Percentiles rank a stretch among this genome's conserved stretches.
phyloP scores from a whole-genome alignment of 2,797 vertebrate genomes.

The Myotis vivesi region DNA sequence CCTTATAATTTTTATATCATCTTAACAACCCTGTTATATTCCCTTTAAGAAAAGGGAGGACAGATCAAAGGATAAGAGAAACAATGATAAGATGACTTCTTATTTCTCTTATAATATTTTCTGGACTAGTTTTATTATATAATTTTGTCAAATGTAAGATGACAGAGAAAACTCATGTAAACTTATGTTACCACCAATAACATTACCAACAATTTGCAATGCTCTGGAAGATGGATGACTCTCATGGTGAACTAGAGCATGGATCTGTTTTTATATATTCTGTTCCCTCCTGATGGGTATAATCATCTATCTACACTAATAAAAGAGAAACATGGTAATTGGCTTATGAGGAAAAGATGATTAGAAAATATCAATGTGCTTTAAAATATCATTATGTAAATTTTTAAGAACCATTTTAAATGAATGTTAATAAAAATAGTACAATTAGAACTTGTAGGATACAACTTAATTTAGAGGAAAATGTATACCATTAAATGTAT shows the following conservation, averaged over 20 bases:
- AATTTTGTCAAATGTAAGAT: conserved; percentile 49
- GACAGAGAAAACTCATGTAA: neutral
- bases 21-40: conserved; percentile 55
- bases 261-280: neutral
- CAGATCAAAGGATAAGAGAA: conserved; percentile 15
- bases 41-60: conserved; percentile 2
- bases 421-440: neutral
- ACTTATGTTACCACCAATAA: neutral
- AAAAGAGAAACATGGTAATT: no score
- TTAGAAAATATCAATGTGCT: neutral
- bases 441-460: neutral
- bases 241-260: neutral
- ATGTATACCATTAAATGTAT: neutral
- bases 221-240: neutral
- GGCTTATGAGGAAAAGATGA: neutral
- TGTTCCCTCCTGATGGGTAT: neutral
- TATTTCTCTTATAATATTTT: conserved; percentile 38
- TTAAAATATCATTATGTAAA: neutral
- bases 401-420: neutral
- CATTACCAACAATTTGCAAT: neutral
- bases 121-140: neutral
- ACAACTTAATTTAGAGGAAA: neutral
- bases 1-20: conserved; percentile 23
- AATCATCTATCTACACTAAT: no score
- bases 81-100: conserved; percentile 12